Percentiles rank a stretch among this genome's conserved stretches.
Conservation (phyloP, 2,888 invertebrate species). For the Chironomus riparius region DNA sequence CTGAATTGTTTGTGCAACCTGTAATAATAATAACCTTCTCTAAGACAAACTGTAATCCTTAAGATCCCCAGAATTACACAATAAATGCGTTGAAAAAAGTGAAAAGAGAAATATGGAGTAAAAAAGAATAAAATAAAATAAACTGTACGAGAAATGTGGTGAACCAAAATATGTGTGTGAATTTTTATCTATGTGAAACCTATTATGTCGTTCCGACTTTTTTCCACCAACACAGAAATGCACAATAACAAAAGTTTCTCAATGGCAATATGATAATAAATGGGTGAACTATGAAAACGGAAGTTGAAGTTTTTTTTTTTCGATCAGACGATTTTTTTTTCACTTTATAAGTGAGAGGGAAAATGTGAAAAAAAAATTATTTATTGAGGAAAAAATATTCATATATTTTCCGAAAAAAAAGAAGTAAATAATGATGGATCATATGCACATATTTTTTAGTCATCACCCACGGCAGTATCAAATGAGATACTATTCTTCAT, state of each 20-base stretch:
- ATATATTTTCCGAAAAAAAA: not conserved
- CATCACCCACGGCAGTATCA: slow-evolving; percentile 3
- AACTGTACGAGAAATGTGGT: slow-evolving; percentile 4
- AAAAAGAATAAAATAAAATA: not conserved
- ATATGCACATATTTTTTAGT: not conserved
- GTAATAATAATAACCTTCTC: too few relatives aligned
- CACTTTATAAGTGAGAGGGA: not conserved
- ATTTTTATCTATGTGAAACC: slow-evolving; percentile 24
- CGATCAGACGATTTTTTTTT: not conserved
- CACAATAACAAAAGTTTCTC: slow-evolving; percentile 18
- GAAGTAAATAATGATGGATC: slow-evolving; percentile 23
- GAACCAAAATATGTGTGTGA: slow-evolving; percentile 9
- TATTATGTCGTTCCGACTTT: slow-evolving; percentile 11
- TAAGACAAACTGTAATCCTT: too few relatives aligned
- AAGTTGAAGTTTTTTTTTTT: slow-evolving; percentile 9
- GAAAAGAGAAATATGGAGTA: too few relatives aligned
- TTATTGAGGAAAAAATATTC: not conserved
- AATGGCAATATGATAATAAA: slow-evolving; percentile 14
- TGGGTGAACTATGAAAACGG: slow-evolving; percentile 7
- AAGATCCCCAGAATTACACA: too few relatives aligned
- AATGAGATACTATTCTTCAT: slow-evolving; percentile 22
- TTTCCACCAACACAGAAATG: slow-evolving; percentile 10
- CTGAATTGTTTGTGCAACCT: too few relatives aligned
- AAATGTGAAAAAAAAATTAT: not conserved
- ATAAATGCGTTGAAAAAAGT: too few relatives aligned